Evolutionary conservation across 2,888 invertebrate species (phyloP).

Genomic region (Dynastes grantii): DNA sequence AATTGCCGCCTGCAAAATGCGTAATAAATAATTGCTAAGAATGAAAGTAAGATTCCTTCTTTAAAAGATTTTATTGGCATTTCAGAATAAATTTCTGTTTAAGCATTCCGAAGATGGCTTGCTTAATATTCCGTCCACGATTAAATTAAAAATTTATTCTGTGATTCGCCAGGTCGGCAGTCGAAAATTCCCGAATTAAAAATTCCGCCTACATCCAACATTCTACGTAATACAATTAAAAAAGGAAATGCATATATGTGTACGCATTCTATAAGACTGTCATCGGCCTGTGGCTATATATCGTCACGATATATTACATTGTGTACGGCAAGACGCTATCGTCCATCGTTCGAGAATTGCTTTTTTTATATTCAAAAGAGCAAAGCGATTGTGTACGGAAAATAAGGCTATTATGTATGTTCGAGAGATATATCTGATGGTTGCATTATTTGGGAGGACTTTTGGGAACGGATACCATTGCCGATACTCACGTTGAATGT

Average conservation of each 20-base stretch:
- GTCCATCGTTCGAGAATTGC: constrained; percentile 3
- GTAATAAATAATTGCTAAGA: no score
- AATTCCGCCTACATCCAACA: constrained; percentile 13
- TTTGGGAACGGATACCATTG: background rate
- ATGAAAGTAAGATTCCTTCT: no score
- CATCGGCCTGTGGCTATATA: background rate
- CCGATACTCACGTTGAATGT: background rate
- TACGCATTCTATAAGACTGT: constrained; percentile 4
- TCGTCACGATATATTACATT: background rate
- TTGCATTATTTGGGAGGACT: background rate
- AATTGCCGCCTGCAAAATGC: no score
- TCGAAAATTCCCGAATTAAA: constrained; percentile 24
- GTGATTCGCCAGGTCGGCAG: constrained; percentile 16
- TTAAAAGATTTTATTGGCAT: background rate
- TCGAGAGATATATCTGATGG: background rate
- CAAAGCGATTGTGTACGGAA: background rate
- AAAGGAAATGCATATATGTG: constrained; percentile 24
- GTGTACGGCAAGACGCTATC: background rate
- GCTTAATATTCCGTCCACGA: constrained; percentile 19
- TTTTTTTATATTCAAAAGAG: background rate
- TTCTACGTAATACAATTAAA: constrained; percentile 31
- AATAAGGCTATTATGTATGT: constrained; percentile 5
- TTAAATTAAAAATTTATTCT: constrained; percentile 34
- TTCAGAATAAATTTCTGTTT: background rate
- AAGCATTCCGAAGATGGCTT: background rate